Percentiles rank a stretch among this genome's conserved stretches.
These are phyloP conservation scores for Apodemus sylvaticus DNA, from an alignment of 2,113 vertebrate species.

Conservation along the genomic window DNA sequence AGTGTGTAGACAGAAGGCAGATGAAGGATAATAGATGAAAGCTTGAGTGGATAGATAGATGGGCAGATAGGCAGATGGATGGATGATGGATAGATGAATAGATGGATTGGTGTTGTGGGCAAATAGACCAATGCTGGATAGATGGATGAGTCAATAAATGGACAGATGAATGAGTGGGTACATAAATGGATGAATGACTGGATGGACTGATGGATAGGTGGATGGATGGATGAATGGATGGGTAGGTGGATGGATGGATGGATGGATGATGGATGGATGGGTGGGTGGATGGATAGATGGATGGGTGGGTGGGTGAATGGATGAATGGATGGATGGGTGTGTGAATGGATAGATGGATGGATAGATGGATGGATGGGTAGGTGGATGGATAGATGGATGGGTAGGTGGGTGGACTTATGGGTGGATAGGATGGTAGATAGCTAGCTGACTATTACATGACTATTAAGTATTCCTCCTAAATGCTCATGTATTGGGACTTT, in stretches of 20 bases:
- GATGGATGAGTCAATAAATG: neutral
- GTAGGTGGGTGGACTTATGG: too few species aligned
- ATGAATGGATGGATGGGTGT: too few species aligned
- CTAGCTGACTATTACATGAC: neutral
- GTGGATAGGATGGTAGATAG: too few species aligned
- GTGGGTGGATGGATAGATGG: too few species aligned
- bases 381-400: too few species aligned
- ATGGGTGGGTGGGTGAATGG: accelerated
- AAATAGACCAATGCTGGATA: neutral
- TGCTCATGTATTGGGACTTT: neutral
- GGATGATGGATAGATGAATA: too few species aligned
- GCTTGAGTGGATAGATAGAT: neutral
- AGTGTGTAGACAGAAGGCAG: neutral
- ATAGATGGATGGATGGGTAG: too few species aligned
- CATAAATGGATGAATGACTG: neutral
- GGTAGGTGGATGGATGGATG: accelerated
- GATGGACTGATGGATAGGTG: accelerated
- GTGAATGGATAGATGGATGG: too few species aligned
- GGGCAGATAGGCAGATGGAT: neutral
- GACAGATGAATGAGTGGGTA: neutral
- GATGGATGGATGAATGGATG: accelerated
- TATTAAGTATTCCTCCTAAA: neutral
- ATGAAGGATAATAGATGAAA: too few species aligned
- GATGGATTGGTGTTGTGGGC: neutral
- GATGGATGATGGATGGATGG: neutral